Evolutionary conservation across 1,140 invertebrate species (phyloP), one percentile per base, ranked within the genome.

Genomic region (Drosophila ironensis): DNA sequence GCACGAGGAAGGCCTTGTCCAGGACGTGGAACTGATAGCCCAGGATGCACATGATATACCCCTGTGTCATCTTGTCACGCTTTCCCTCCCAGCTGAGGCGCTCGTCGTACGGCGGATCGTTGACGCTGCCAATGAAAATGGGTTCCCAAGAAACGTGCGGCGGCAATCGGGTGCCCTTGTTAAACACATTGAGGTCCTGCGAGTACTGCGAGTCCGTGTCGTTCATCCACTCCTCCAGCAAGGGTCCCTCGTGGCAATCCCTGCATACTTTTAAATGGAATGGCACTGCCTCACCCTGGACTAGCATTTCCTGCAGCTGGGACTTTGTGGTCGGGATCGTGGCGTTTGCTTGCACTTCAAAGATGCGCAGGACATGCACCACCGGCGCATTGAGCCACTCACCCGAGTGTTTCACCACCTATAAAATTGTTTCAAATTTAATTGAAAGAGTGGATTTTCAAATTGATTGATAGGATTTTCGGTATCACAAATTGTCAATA

Each of bases 1-100:
- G 96, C 0, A 96, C 94, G 8, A 97, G 90, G 89, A 97, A 97
- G 2, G 94, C 95, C 87, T 97, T 97, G 89, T 97, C 95, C 64
- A 97, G 82, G 50, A 97, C 96, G 88, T 96, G 93, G 87, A 97
- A 97, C 72, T 97, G 95, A 80, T 97, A 97, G 90, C 96, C 94
- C 70, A 96, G 90, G 1, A 96, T 94, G 90, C 96, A 97, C 30
- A 97, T 91, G n/a, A 94, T 92, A 88, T 96, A 97, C 42, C 95
- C 96, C 94, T 97, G 96, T 16, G 96, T 96, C 96, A 97, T 97
- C 91, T 96, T 97, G 89, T 97, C 95, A 88, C 94, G 95, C 91
- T 95, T 95, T 22, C 95, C 95, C 80, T 97, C 95, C 95, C 96
- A 97, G 77, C 93, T 96, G 7, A 96, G 92, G 71, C 95, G 91